These are phyloP conservation scores for Hermetia illucens DNA, from an alignment of 1,140 invertebrate genomes.

Conservation along the genomic window DNA sequence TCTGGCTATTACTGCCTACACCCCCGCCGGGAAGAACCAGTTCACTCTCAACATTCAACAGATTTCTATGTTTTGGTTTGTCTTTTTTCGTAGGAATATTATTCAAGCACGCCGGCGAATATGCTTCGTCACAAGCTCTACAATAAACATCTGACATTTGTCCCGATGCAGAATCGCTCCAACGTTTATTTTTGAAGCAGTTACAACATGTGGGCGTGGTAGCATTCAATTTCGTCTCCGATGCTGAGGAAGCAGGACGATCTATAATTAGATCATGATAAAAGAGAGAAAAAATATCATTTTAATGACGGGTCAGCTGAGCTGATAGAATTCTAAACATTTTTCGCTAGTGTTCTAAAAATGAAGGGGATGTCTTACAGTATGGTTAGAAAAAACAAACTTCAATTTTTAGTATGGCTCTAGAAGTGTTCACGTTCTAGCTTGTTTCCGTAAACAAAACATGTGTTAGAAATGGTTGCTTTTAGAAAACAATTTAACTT, in stretches of 20 bases:
- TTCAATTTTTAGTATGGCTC: too few relatives aligned
- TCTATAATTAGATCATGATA: too few relatives aligned
- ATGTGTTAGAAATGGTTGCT: too few relatives aligned
- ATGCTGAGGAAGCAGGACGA: constrained; percentile 33
- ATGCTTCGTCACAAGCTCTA: constrained; percentile 30
- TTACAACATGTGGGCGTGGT: constrained; percentile 28
- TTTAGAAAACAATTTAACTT: too few relatives aligned
- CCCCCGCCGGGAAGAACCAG: constrained; percentile 15
- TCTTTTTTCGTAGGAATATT: constrained; percentile 30
- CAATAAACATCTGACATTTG: constrained; percentile 35
- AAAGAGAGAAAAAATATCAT: too few relatives aligned
- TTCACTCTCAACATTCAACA: constrained; percentile 27
- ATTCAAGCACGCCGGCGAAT: constrained; percentile 34
- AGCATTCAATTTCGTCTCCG: constrained; percentile 25
- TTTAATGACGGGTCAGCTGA: too few relatives aligned
- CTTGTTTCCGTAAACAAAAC: too few relatives aligned
- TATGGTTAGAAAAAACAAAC: too few relatives aligned
- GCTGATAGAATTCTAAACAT: too few relatives aligned
- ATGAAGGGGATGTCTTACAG: too few relatives aligned
- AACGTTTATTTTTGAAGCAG: constrained; percentile 26
- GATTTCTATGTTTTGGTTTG: constrained; percentile 22
- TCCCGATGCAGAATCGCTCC: constrained; percentile 16
- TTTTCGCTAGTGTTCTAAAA: too few relatives aligned
- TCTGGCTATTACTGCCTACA: constrained; percentile 11
- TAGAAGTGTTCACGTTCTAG: too few relatives aligned